A percentile compares a stretch with the other conserved stretches of the same genome.
These are phyloP conservation scores for Gnathonemus echidnorhynchus DNA, from an alignment of 2,113 vertebrate genomes.

Conservation along the genomic window DNA sequence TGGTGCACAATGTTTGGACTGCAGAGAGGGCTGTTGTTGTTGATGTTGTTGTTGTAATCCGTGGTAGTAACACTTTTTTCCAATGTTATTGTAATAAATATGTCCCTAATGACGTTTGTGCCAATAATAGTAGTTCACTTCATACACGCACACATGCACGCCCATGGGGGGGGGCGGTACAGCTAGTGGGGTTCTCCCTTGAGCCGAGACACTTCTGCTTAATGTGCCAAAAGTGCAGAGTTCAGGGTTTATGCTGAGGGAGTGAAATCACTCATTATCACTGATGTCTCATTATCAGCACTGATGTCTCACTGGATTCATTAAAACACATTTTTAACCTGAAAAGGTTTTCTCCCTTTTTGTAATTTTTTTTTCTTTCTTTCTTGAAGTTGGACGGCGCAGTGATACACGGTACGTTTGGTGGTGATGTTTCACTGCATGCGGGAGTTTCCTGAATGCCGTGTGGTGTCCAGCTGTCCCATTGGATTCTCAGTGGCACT, in stretches of 20 bases:
- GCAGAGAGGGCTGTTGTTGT: not conserved
- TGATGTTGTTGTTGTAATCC: not conserved
- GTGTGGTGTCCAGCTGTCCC: not conserved
- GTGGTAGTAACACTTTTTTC: not conserved
- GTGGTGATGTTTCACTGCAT: not conserved
- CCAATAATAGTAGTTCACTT: not conserved
- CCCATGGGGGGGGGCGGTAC: not conserved
- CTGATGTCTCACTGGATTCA: not conserved
- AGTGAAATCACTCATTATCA: not conserved
- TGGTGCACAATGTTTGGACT: not conserved
- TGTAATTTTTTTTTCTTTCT: not conserved
- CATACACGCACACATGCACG: not conserved
- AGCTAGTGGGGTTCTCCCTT: not conserved
- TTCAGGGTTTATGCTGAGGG: conserved; percentile 8
- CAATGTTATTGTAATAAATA: not conserved
- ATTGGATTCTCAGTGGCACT: not conserved
- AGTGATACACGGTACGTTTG: not conserved
- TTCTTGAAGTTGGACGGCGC: not conserved
- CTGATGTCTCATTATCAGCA: not conserved
- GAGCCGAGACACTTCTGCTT: not conserved
- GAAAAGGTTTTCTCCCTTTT: not conserved
- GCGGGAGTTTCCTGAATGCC: not conserved
- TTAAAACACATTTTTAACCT: not conserved
- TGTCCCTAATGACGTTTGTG: not conserved
- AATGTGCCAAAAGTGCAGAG: not conserved